Evolutionary conservation across 2,888 invertebrate genomes (phyloP), one percentile per base, ranked within the genome.

Genomic region (Eupithecia inturbata): DNA sequence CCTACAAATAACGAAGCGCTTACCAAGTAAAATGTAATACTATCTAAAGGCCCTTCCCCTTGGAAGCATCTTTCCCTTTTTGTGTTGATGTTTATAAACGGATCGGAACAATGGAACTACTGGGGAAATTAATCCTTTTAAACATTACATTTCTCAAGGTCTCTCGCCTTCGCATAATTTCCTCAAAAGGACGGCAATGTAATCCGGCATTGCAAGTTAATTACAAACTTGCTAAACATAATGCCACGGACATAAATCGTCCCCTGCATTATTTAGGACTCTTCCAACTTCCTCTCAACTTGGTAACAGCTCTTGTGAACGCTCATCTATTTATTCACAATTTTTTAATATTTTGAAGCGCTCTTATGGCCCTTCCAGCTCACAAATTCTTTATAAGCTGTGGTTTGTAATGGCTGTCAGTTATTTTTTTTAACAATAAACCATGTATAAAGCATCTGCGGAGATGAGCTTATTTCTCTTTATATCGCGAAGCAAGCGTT

Each of bases 241-340:
- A 79, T 78, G 74, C 76, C 76, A 67, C 78, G 73, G 68, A 73
- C 80, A 77, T 80, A 79, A 80, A 80, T 80, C 79, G 73, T 78
- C 77, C 75, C 74, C 49, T 78, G 77, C 79, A 80, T 80, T 79
- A 79, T 79, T 76, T 79, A 80, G 73, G 74, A 75, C 72, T 70
- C 67, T 67, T 63, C 75, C 71, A 74, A 79, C 79, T 78, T 79
- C 77, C 79, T 72, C 74, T 74, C 72, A 62, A 78, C 77, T 77
- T 77, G 75, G 70, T 70, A 75, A 77, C 79, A 70, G 77, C 77
- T 79, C 73, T 78, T 79, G 72, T 77, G 70, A 77, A 76, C 76
- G 76, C 78, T 76, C 67, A 75, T 76, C 78, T 76, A 77, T 78
- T 77, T 80, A 78, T 78, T 77, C 78, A 73, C 67, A 76, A 79